phyloP scores from a whole-genome alignment of 2,888 invertebrate species.

The Digitonthophagus gazella region DNA sequence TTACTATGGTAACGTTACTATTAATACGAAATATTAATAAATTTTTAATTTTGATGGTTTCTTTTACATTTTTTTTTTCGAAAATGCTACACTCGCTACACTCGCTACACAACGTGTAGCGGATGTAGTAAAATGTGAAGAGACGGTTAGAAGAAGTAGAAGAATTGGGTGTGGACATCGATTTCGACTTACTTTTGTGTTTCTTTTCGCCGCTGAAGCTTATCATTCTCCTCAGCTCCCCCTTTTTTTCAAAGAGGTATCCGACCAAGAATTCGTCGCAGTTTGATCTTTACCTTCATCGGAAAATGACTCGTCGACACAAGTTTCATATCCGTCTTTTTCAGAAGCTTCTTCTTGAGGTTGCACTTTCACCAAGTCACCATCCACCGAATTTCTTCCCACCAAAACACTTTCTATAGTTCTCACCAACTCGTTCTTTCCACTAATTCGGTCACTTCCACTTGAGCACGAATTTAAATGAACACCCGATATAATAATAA shows the following conservation, averaged over 20 bases:
- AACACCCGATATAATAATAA: too few relatives aligned
- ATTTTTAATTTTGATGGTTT: too few relatives aligned
- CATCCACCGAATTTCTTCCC: slow-evolving; percentile 29
- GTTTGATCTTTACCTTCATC: slow-evolving; percentile 34
- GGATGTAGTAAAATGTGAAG: slow-evolving; percentile 9
- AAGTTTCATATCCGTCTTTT: slow-evolving; percentile 60
- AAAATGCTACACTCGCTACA: too few relatives aligned
- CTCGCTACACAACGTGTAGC: too few relatives aligned
- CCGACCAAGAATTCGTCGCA: slow-evolving; percentile 45
- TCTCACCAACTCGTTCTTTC: slow-evolving; percentile 20
- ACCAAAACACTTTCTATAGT: slow-evolving; percentile 10
- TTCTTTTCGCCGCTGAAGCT: slow-evolving; percentile 67
- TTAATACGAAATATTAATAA: too few relatives aligned
- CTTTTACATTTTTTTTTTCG: too few relatives aligned
- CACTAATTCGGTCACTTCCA: too few relatives aligned
- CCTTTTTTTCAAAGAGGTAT: too few relatives aligned
- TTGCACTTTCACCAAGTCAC: slow-evolving; percentile 4
- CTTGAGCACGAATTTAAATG: too few relatives aligned
- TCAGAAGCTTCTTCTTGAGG: slow-evolving; percentile 25
- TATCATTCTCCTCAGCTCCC: slow-evolving; percentile 79
- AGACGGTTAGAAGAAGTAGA: slow-evolving; percentile 18
- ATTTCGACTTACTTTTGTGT: slow-evolving; percentile 56
- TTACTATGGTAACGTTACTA: too few relatives aligned
- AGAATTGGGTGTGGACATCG: neutral
- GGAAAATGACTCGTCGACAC: slow-evolving; percentile 61